phyloP scores from a whole-genome alignment of 2,888 invertebrate genomes.

The Embidobia sp. region DNA sequence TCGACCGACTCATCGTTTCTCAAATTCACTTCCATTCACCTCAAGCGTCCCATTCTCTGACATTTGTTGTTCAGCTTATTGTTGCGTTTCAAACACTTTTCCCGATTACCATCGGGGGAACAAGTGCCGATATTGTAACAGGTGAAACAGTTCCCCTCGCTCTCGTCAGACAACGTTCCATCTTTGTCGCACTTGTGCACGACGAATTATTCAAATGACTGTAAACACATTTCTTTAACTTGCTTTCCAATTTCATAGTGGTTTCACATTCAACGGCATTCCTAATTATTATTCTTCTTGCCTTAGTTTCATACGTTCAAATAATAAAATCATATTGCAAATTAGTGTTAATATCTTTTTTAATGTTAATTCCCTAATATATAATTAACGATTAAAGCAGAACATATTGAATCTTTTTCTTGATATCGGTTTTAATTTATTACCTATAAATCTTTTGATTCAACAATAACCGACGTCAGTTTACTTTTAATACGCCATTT shows the following conservation, averaged over 20 bases:
- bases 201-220: conserved; percentile 45
- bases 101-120: conserved; percentile 52
- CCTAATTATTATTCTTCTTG: too few relatives aligned
- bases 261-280: conserved; percentile 25
- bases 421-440: too few relatives aligned
- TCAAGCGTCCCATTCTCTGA: conserved; percentile 36
- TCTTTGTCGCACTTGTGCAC: conserved; percentile 35
- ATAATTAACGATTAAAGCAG: too few relatives aligned
- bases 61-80: conserved; percentile 45
- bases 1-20: conserved; percentile 43
- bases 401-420: too few relatives aligned
- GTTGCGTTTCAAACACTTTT: conserved; percentile 57
- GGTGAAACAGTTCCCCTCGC: conserved; percentile 59
- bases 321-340: too few relatives aligned
- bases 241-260: conserved; percentile 47
- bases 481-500: too few relatives aligned
- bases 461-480: too few relatives aligned
- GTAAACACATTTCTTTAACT: conserved; percentile 16
- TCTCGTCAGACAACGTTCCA: conserved; percentile 39
- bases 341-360: too few relatives aligned
- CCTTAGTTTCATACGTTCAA: too few relatives aligned
- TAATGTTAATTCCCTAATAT: too few relatives aligned
- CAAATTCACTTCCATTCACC: conserved; percentile 59
- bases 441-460: too few relatives aligned
- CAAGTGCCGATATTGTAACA: conserved; percentile 65